Evolutionary conservation across 2,888 invertebrate genomes (phyloP).

Genomic region (Cyaniris semiargus): DNA sequence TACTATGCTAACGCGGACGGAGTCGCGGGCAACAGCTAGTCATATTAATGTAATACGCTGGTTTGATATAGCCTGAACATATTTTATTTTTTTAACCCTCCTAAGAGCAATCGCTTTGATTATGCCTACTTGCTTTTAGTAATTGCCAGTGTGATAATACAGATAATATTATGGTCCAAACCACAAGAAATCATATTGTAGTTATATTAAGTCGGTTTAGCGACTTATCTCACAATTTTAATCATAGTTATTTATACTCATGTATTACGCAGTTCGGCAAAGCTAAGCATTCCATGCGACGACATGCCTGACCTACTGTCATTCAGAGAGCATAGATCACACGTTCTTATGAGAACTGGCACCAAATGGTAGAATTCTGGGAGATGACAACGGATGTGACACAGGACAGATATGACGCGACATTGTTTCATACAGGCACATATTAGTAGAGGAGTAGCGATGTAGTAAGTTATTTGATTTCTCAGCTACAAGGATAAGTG

Average conservation of each 20-base stretch:
- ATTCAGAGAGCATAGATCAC: background rate
- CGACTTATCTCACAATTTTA: background rate
- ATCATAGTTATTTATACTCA: background rate
- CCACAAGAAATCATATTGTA: no score
- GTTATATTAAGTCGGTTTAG: background rate
- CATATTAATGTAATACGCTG: no score
- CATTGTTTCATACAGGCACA: background rate
- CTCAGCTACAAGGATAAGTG: background rate
- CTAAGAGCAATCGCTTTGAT: no score
- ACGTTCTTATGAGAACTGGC: background rate
- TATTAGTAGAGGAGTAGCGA: no score
- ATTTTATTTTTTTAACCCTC: no score
- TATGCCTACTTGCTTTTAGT: no score
- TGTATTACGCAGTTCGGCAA: background rate
- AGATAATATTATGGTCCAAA: no score
- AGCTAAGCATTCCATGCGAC: background rate
- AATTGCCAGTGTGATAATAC: no score
- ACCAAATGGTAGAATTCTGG: background rate
- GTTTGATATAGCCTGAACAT: no score
- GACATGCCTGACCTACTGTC: background rate
- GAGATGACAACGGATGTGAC: background rate
- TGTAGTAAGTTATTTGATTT: background rate
- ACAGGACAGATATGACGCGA: background rate
- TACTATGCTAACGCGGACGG: no score
- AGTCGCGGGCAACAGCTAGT: no score